A percentile compares a stretch with the other conserved stretches of the same genome.
Conservation (phyloP, 2,113 vertebrate genomes). For the Halcyon malimbica region DNA sequence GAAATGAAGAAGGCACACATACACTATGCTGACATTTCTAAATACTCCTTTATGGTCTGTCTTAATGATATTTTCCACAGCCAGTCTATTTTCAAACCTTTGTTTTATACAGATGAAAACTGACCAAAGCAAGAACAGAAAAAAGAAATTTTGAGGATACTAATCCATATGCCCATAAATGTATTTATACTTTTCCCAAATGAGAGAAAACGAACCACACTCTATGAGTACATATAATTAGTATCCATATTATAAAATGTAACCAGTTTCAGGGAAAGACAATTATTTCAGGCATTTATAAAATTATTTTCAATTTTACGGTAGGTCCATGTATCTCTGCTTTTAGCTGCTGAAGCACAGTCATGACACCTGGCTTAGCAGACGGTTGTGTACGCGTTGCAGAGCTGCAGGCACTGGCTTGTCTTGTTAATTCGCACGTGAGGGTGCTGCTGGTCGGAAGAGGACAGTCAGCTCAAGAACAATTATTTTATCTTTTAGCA, state of each 20-base stretch:
- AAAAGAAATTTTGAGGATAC: background rate
- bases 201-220: background rate
- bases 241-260: background rate
- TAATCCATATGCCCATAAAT: background rate
- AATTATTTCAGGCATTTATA: background rate
- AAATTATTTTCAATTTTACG: background rate
- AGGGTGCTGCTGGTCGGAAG: background rate
- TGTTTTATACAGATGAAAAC: background rate
- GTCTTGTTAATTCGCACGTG: background rate
- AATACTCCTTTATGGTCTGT: background rate
- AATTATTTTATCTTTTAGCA: constrained; percentile 1
- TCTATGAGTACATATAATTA: background rate
- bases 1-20: background rate
- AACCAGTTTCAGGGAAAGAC: background rate
- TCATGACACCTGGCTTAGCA: background rate
- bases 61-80: background rate
- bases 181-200: background rate
- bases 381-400: background rate
- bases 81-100: background rate
- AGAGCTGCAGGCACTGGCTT: background rate
- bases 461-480: constrained; percentile 20
- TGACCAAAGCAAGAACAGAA: background rate
- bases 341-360: background rate
- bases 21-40: background rate
- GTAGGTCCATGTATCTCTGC: background rate